A percentile compares a stretch with the other conserved stretches of the same genome.
Conservation (phyloP, 2,797 vertebrate species). For the Cygnus olor region DNA sequence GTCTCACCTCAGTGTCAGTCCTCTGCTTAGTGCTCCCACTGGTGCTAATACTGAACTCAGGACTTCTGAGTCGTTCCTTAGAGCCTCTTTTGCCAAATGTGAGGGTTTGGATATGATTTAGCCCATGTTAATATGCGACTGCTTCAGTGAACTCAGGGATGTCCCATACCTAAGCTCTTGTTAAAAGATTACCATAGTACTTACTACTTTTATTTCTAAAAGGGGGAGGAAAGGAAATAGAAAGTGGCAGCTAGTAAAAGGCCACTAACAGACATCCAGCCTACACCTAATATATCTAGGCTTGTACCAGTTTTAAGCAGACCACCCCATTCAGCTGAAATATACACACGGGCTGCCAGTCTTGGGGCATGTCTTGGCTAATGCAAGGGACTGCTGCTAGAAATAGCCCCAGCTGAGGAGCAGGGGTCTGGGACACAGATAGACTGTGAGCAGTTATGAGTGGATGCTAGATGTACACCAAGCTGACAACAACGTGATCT, state of each 20-base stretch:
- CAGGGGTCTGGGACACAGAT: not conserved
- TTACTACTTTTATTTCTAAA: not conserved
- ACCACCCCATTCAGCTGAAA: not conserved
- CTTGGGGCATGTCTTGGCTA: not conserved
- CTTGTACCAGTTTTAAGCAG: not conserved
- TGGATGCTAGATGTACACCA: not conserved
- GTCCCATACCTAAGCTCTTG: not conserved
- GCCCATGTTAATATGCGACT: not conserved
- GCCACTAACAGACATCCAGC: not conserved
- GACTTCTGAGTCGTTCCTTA: not conserved
- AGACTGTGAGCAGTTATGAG: not conserved
- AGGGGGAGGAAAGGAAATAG: not conserved
- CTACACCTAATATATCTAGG: not conserved
- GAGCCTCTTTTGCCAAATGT: not conserved
- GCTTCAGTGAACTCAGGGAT: not conserved
- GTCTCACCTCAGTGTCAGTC: not conserved
- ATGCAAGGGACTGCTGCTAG: not conserved
- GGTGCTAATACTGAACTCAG: not conserved
- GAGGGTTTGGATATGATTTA: not conserved
- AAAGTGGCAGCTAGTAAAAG: not conserved
- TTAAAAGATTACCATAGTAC: not conserved
- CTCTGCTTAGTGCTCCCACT: not conserved
- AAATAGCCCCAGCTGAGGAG: not conserved
- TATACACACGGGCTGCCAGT: not conserved
- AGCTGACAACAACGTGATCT: not conserved